Percentiles rank a stretch among this genome's conserved stretches.
phyloP scores from a whole-genome alignment of 2,113 vertebrate genomes.

The Tetrao urogallus region DNA sequence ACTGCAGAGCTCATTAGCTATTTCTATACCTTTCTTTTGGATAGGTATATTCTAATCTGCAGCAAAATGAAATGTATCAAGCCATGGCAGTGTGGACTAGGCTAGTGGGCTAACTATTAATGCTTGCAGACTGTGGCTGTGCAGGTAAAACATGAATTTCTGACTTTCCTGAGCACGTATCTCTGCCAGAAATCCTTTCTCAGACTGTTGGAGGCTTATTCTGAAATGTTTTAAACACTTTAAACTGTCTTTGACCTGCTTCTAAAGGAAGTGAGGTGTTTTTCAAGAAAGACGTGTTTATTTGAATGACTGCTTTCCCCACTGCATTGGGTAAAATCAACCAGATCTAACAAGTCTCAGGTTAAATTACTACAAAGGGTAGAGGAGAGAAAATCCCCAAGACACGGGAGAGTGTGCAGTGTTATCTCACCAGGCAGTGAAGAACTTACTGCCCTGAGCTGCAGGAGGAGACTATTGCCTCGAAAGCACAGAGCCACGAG shows the following conservation, averaged over 20 bases:
- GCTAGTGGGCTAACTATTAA: not conserved
- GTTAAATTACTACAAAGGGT: not conserved
- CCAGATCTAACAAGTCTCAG: not conserved
- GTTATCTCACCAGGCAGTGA: not conserved
- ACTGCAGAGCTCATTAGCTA: not conserved
- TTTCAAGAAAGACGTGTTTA: not conserved
- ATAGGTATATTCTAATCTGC: not conserved
- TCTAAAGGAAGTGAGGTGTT: not conserved
- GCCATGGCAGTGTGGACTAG: not conserved
- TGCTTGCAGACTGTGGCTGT: not conserved
- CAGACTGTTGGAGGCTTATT: not conserved
- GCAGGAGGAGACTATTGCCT: not conserved
- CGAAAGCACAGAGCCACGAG: not conserved
- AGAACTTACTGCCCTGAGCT: not conserved
- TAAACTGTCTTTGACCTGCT: not conserved
- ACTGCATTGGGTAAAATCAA: not conserved
- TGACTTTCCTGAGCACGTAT: not conserved
- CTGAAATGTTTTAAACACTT: not conserved
- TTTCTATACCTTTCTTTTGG: not conserved
- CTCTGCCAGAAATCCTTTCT: not conserved
- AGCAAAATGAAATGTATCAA: not conserved
- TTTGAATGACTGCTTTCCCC: not conserved
- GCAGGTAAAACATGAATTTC: not conserved
- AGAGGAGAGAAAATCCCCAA: not conserved
- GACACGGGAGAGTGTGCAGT: not conserved